Conservation (phyloP, 1,140 invertebrate genomes). For the Philaenus spumarius region DNA sequence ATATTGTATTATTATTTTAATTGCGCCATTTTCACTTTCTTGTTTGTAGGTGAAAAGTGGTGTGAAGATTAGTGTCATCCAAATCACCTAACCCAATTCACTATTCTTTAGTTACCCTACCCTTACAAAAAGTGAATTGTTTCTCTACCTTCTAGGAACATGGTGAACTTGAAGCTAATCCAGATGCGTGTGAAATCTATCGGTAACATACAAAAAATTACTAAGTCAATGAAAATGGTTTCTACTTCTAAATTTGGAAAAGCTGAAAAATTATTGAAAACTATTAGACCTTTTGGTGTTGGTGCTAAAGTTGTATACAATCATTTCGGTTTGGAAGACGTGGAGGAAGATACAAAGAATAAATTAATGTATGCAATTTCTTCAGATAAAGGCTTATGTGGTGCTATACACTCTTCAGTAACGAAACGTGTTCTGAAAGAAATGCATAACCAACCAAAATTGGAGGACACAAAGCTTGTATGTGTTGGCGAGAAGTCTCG, state of each 20-base stretch:
- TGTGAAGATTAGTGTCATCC: no score
- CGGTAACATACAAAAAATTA: slow-evolving; percentile 69
- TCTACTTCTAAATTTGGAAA: slow-evolving; percentile 56
- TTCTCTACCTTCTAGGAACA: no score
- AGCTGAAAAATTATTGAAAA: slow-evolving; percentile 57
- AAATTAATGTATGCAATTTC: slow-evolving; percentile 47
- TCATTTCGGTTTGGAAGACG: slow-evolving; percentile 31
- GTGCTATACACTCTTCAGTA: slow-evolving; percentile 55
- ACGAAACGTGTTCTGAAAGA: slow-evolving; percentile 34
- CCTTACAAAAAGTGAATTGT: no score
- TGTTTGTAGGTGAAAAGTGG: no score
- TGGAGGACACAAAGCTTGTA: slow-evolving; percentile 42
- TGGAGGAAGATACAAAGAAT: slow-evolving; percentile 27
- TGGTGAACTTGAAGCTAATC: slow-evolving; percentile 2
- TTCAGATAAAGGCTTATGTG: slow-evolving; percentile 62
- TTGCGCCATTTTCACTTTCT: no score
- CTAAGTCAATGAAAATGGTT: slow-evolving; percentile 74
- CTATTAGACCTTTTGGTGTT: slow-evolving; percentile 28
- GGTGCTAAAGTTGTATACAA: slow-evolving; percentile 32
- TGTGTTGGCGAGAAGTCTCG: slow-evolving; percentile 59
- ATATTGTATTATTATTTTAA: no score
- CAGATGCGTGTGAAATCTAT: slow-evolving; percentile 51
- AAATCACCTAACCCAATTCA: no score
- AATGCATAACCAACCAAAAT: slow-evolving; percentile 26
- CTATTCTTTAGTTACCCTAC: no score